Evolutionary conservation across 2,797 vertebrate genomes (phyloP), one percentile per base, ranked within the genome.

Genomic region (Micropoecilia bifurca): DNA sequence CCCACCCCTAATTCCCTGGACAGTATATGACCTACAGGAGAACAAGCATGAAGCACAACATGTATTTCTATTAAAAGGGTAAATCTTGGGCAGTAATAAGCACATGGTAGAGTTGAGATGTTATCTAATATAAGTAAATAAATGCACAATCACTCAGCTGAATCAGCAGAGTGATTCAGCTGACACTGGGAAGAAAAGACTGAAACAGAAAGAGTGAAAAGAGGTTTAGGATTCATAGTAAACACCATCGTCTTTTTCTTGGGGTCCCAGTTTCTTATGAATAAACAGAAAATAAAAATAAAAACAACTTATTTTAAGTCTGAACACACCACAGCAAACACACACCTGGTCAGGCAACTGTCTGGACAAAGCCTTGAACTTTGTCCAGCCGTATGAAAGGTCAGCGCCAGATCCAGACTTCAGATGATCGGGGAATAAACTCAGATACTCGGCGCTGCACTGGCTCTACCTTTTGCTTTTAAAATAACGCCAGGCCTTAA

Each of bases 161-260:
- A n/a, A n/a, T n/a, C n/a, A n/a, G n/a, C n/a, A 91, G 86, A 86
- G 85, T 87, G 88, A 85, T 87, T 87, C 89, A 93, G 94, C 89
- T 91, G 94, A 93, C 81, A 55, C 71, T 22, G 36, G 68, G 61
- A 68, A 80, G 76, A 73, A 50, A 39, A 71, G 66, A 36, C 63
- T n/a, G 39, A 72, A 30, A 68, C n/a, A 45, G 6, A 8, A 46
- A 33, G 22, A 20, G 59, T 16, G 13, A 16, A 9, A 63, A 46
- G 22, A 48, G 25, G 18, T 71, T 43, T 79, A 20, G 66, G 30
- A 73, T 69, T 71, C 3, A 47, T 39, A 47, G 8, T 50, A 20
- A 36, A 73, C 41, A 28, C 33, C 22, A 57, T 71, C 33, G 36
- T 6, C 71, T 43, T 47, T 75, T 20, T 47, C 46, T 41, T 8